phyloP scores from a whole-genome alignment of 2,113 vertebrate genomes.

The Chaetorhynchus papuensis region DNA sequence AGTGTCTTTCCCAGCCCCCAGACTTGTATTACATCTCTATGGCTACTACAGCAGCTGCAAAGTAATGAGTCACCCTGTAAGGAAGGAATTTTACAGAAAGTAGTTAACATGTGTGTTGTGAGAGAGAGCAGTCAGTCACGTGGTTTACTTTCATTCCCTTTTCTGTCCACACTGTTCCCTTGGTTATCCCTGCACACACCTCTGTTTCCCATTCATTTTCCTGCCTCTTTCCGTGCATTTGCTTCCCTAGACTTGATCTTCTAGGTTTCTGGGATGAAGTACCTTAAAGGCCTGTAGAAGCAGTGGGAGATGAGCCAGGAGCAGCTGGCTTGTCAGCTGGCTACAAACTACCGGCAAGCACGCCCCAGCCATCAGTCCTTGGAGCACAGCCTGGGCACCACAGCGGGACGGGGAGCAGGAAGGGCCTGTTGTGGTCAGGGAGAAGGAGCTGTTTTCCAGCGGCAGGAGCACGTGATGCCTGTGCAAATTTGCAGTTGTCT shows the following conservation, averaged over 20 bases:
- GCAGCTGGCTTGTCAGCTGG: constrained; percentile 14
- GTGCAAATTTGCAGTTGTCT: not conserved
- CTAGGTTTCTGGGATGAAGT: constrained; percentile 12
- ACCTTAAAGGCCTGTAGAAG: constrained; percentile 14
- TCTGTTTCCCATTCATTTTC: not conserved
- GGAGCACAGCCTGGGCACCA: not conserved
- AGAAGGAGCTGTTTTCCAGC: not conserved
- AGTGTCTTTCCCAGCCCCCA: not conserved
- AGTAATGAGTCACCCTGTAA: not conserved
- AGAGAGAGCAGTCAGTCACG: not conserved
- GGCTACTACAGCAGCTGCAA: constrained; percentile 3
- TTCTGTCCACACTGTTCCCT: constrained; percentile 5
- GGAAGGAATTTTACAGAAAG: not conserved
- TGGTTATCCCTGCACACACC: not conserved
- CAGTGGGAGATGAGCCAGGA: constrained; percentile 16
- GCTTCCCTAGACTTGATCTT: constrained; percentile 28
- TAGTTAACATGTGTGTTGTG: not conserved
- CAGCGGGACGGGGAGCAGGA: not conserved
- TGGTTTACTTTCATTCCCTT: not conserved
- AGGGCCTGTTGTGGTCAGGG: not conserved
- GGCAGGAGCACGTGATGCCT: not conserved
- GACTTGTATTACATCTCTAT: not conserved
- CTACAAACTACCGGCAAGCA: not conserved
- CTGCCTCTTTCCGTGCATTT: not conserved
- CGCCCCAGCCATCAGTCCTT: not conserved